These are phyloP conservation scores for Microctonus brassicae DNA, from an alignment of 2,888 invertebrate species.

Conservation along the genomic window DNA sequence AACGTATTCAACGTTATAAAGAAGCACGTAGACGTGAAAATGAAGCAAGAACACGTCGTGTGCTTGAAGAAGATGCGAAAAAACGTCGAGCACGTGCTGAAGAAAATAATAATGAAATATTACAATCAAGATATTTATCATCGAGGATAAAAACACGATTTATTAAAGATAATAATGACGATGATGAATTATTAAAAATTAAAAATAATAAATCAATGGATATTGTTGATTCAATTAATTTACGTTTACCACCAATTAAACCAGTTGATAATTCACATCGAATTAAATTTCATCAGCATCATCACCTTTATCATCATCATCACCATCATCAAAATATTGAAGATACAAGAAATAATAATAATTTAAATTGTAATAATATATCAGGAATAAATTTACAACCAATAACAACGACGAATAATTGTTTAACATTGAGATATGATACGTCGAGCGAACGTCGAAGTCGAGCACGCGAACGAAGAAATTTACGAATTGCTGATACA, in stretches of 20 bases:
- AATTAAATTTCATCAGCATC: constrained; percentile 27
- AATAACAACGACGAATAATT: constrained; percentile 18
- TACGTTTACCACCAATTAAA: constrained; percentile 40
- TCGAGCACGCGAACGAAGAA: constrained; percentile 61
- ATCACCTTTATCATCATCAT: background rate
- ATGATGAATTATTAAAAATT: constrained; percentile 26
- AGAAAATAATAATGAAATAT: constrained; percentile 47
- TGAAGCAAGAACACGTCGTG: constrained; percentile 62
- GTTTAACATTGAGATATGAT: constrained; percentile 46
- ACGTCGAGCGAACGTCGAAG: constrained; percentile 61
- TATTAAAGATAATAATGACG: constrained; percentile 46
- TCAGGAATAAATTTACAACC: constrained; percentile 29
- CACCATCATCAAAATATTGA: constrained; percentile 33
- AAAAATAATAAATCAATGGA: constrained; percentile 35
- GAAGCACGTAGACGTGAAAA: constrained; percentile 64
- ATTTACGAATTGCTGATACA: constrained; percentile 17
- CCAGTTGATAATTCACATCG: constrained; percentile 22
- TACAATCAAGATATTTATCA: constrained; percentile 1
- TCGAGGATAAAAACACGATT: constrained; percentile 10
- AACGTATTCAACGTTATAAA: constrained; percentile 65
- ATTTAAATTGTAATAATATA: constrained; percentile 6
- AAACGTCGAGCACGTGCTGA: constrained; percentile 54
- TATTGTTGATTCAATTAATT: constrained; percentile 41
- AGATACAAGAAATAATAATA: constrained; percentile 49
- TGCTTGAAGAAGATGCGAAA: constrained; percentile 63